These are phyloP conservation scores for Adelosebastes latens DNA, from an alignment of 2,797 vertebrate genomes.

Conservation along the genomic window DNA sequence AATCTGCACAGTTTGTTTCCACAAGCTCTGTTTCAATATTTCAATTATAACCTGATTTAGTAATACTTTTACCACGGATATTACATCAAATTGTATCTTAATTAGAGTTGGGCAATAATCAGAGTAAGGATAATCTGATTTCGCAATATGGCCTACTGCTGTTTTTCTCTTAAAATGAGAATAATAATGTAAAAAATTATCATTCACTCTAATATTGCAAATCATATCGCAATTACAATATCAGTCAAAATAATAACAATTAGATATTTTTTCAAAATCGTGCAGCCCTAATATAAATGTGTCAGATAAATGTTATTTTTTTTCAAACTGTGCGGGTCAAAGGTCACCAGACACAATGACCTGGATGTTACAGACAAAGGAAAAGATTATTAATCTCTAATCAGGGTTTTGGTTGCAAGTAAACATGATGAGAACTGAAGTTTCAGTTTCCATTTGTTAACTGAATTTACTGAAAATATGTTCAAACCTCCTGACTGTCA, in stretches of 20 bases:
- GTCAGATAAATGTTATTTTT: background rate
- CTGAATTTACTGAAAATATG: background rate
- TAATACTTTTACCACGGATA: background rate
- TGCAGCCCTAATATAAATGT: background rate
- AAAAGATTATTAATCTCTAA: background rate
- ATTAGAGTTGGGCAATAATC: background rate
- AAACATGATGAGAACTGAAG: background rate
- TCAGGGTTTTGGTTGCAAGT: background rate
- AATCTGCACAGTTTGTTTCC: constrained; percentile 19
- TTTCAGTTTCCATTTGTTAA: background rate
- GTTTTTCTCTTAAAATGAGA: no score
- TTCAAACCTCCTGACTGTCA: background rate
- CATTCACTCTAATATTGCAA: no score
- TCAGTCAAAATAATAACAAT: no score
- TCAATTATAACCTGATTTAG: background rate
- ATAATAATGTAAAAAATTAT: no score
- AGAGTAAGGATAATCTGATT: no score
- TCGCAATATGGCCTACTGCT: no score
- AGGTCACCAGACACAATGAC: background rate
- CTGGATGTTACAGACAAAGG: background rate
- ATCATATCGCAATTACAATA: no score
- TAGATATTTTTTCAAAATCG: no score
- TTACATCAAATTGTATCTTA: background rate
- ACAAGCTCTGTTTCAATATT: background rate
- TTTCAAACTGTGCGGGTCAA: background rate